Evolutionary conservation across 1,140 invertebrate species (phyloP).

Genomic region (Paraescarpia echinospica): DNA sequence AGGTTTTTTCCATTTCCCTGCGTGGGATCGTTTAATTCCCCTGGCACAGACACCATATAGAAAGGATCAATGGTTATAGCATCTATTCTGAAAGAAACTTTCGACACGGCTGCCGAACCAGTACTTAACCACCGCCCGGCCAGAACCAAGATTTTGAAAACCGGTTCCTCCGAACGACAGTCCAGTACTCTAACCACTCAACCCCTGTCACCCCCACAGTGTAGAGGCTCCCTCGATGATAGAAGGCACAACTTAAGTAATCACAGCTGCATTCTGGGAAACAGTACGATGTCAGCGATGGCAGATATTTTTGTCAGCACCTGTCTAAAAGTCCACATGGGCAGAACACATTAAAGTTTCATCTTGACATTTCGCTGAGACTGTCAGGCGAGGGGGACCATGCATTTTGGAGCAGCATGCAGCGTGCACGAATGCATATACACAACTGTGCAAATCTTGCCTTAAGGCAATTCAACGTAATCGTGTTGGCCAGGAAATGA

Average conservation of each 20-base stretch:
- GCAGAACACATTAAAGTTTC: background rate
- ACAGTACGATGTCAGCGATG: background rate
- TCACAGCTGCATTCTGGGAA: background rate
- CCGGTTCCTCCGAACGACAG: too few relatives aligned
- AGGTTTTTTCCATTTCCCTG: too few relatives aligned
- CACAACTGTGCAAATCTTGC: background rate
- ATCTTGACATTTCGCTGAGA: background rate
- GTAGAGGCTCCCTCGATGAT: background rate
- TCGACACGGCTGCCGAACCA: too few relatives aligned
- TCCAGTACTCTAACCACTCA: too few relatives aligned
- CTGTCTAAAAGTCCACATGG: background rate
- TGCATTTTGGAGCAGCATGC: background rate
- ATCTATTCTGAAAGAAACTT: too few relatives aligned
- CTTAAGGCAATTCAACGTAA: background rate
- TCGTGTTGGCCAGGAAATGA: background rate
- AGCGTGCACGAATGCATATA: background rate
- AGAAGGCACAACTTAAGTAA: background rate
- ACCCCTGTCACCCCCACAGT: too few relatives aligned
- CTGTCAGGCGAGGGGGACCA: background rate
- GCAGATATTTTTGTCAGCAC: background rate
- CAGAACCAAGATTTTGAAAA: too few relatives aligned
- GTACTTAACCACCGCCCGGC: too few relatives aligned
- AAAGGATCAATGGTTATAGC: too few relatives aligned
- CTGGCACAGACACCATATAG: too few relatives aligned
- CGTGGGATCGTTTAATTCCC: too few relatives aligned